Evolutionary conservation across 1,140 invertebrate genomes (phyloP), one percentile per base, ranked within the genome.

Genomic region (Lepidotrigona ventralis): DNA sequence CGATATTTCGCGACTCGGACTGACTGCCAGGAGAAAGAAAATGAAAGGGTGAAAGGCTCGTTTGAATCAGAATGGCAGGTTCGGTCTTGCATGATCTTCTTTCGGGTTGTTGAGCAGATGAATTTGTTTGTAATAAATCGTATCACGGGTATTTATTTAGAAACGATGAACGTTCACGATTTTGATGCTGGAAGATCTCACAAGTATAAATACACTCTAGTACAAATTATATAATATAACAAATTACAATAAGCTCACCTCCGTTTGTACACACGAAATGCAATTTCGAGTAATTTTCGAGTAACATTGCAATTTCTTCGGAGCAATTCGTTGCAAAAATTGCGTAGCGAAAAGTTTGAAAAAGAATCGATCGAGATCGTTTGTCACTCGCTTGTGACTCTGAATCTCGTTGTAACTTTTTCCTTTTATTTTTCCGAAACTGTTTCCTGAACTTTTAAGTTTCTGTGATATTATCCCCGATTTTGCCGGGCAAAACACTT

Each of bases 401-500:
- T 21, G 23, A 60, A 60, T 1, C 14, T 23, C 23, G 2, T 2
- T 60, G 21, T 26, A 1, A 63, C 15, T 19, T 56, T 21, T 21
- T 56, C 4, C n/a, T 64, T 26, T 64, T 26, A 23, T 6, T 39
- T 39, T 5, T 46, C 23, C 46, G 12, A 14, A 15, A 46, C 39
- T n/a, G 9, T 14, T 60, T 5, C 12, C 33, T n/a, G n/a, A 33
- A 33, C 33, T 33, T 33, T 33, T 33, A 9, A 2, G 23, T 71
- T n/a, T 23, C 19, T 39, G 39, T 2, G 39, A 58, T n/a, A 29
- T 74, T 56, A 29, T 39, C 58, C 21, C 26, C 6, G 15, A 0
- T 46, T 58, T 74, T 60, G 23, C 58, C 23, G 58, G 23, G 73
- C n/a, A 63, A 46, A 75, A 75, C 29, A 39, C 60, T 63, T 33